Evolutionary conservation across 2,888 invertebrate species (phyloP), one percentile per base, ranked within the genome.

Genomic region (Dynastes tityus): DNA sequence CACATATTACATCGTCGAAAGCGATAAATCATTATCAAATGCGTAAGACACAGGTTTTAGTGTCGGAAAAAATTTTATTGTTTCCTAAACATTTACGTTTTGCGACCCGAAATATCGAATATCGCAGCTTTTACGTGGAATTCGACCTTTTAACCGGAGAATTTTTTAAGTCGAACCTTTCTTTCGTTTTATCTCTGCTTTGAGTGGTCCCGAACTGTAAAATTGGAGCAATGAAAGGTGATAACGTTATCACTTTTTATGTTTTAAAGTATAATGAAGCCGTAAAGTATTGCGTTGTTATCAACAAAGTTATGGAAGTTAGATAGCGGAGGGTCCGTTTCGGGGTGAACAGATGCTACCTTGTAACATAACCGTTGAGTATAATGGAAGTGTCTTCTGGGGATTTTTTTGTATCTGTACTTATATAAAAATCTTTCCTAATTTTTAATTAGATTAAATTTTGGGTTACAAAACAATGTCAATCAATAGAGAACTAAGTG

Each of bases 61-160:
- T 16, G 55, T 22, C 55, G 55, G 6, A 55, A 55, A 55, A 55
- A 16, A 16, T 55, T 55, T 55, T 55, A 55, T 55, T 55, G 55
- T 55, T 55, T 22, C 55, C 55, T 16, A 55, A 55, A 55, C 22
- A 55, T 55, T 55, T 55, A 55, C 55, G 55, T 22, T 53, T 22
- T 13, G 55, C 55, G n/a, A 55, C 55, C n/a, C 13, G 55, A 55
- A 55, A 55, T 55, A 55, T 55, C 55, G 55, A n/a, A 55, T 55
- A 16, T 55, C 55, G 6, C 55, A 13, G 22, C n/a, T 55, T 55
- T 0, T 8, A 13, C 22, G 16, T 1, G 22, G 22, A 55, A 16
- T 55, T 55, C n/a, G 55, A 55, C 55, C 55, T 55, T 55, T 55
- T 55, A 9, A 55, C 45, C 8, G 16, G 22, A 2, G 13, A 55